Evolutionary conservation across 2,797 vertebrate species (phyloP), one percentile per base, ranked within the genome.

Genomic region (Sitta carolinensis): DNA sequence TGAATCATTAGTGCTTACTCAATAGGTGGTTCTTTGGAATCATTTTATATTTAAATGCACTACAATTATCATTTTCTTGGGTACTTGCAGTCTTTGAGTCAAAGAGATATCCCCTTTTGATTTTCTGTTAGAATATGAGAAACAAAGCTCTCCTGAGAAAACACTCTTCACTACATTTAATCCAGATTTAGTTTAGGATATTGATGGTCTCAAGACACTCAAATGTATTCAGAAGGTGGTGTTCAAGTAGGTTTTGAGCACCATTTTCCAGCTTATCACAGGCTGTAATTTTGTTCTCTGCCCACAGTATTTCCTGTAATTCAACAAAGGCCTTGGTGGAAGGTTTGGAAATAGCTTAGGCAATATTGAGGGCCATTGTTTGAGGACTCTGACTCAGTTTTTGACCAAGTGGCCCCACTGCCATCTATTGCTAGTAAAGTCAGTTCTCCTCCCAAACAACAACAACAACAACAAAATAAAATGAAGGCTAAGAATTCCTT

Each of bases 261-360:
- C 74, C 26, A 7, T 86, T 93, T 93, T 87, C 52, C 64, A 83
- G 34, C 29, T 90, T 70, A 34, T 90, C 61, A n/a, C 84, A 61
- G 87, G 17, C 40, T 72, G 55, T 85, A 85, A 68, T 93, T 95
- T 73, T 91, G 66, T 77, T 81, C 50, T 78, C 50, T 73, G 47
- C 66, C 55, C 62, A 36, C 66, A 72, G 14, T 80, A 59, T 92
- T 95, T 94, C 92, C 69, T 80, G 78, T 64, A 75, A 95, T 85
- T 94, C 68, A 92, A 27, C 72, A 87, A 83, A 83, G 51, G 51
- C 78, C 36, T 84, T 70, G 45, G 78, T 87, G 52, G 38, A 63
- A 70, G 83, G 45, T 92, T 94, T 95, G 69, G 75, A 89, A 94
- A 84, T 69, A 75, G 40, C 54, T 82, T 70, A 45, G 66, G 75